Percentiles rank a stretch among this genome's conserved stretches.
These are phyloP conservation scores for Paralichthys olivaceus DNA, from an alignment of 2,113 vertebrate species.

Conservation along the genomic window DNA sequence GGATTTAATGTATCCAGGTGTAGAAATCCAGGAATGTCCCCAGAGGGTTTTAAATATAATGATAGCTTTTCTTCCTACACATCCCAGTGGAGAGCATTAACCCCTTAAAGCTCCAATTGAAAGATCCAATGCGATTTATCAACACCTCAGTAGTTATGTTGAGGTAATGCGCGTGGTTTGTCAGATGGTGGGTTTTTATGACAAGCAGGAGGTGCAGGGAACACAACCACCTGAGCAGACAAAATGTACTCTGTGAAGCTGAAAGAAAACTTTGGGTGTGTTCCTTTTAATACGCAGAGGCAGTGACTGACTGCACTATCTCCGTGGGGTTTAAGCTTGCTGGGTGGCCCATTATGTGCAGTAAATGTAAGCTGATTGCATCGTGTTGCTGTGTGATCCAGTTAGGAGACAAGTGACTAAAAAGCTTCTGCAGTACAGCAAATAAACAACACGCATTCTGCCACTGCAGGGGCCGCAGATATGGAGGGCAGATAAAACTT, in stretches of 20 bases:
- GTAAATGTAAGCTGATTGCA: conserved; percentile 53
- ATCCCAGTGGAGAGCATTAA: conserved; percentile 38
- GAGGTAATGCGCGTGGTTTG: neutral
- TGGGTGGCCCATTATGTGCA: conserved; percentile 49
- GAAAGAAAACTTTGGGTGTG: neutral
- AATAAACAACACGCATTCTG: conserved; percentile 53
- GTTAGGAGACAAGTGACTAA: conserved; percentile 52
- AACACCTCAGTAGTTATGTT: neutral
- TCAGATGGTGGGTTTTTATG: neutral
- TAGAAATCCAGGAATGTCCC: conserved; percentile 37
- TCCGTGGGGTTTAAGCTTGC: neutral
- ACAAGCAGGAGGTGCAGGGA: neutral
- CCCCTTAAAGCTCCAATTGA: conserved; percentile 7
- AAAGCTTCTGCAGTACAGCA: conserved; percentile 17
- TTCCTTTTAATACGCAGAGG: neutral
- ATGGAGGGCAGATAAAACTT: conserved; percentile 62
- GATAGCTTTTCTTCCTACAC: conserved; percentile 30
- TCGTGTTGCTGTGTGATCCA: conserved; percentile 55
- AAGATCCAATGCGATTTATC: neutral
- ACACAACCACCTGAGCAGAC: neutral
- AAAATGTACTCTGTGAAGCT: neutral
- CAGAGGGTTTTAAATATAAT: conserved; percentile 44
- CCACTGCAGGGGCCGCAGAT: conserved; percentile 35
- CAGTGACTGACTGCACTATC: neutral
- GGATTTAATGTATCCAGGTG: conserved; percentile 44